These are phyloP conservation scores for Limnothrissa miodon DNA, from an alignment of 2,113 vertebrate species.

Conservation along the genomic window DNA sequence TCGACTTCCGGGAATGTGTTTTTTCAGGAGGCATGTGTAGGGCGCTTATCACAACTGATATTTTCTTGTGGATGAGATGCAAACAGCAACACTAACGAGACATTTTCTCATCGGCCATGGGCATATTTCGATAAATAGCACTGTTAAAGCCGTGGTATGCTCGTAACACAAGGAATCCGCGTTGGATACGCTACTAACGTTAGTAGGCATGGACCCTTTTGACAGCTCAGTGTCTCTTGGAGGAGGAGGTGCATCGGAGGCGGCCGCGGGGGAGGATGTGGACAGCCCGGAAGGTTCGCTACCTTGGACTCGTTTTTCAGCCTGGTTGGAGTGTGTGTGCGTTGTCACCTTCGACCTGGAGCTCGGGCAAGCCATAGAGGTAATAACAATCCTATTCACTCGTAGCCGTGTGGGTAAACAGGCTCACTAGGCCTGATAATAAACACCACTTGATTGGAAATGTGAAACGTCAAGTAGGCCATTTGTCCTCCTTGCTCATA, in stretches of 20 bases:
- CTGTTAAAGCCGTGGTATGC: background rate
- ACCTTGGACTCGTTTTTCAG: constrained; percentile 83
- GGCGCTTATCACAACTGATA: constrained; percentile 4
- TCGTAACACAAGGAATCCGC: background rate
- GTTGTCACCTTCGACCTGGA: constrained; percentile 94
- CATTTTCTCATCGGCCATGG: background rate
- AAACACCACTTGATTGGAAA: background rate
- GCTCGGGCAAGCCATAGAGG: constrained; percentile 92
- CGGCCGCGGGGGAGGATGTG: constrained; percentile 7
- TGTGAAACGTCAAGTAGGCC: constrained; percentile 1
- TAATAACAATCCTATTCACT: constrained; percentile 43
- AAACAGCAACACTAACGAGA: background rate
- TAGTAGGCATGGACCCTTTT: constrained; percentile 62
- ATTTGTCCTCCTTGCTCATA: background rate
- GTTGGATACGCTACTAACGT: constrained; percentile 4
- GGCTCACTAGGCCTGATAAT: background rate
- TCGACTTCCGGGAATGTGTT: background rate
- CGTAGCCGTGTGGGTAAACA: background rate
- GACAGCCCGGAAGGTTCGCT: constrained; percentile 38
- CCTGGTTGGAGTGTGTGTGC: constrained; percentile 89
- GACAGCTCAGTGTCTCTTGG: constrained; percentile 49
- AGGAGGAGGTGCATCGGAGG: constrained; percentile 23
- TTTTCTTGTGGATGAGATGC: background rate
- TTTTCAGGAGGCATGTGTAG: background rate
- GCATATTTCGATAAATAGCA: background rate